A percentile compares a stretch with the other conserved stretches of the same genome.
phyloP scores from a whole-genome alignment of 1,140 invertebrate species.

The Procambarus clarkii region DNA sequence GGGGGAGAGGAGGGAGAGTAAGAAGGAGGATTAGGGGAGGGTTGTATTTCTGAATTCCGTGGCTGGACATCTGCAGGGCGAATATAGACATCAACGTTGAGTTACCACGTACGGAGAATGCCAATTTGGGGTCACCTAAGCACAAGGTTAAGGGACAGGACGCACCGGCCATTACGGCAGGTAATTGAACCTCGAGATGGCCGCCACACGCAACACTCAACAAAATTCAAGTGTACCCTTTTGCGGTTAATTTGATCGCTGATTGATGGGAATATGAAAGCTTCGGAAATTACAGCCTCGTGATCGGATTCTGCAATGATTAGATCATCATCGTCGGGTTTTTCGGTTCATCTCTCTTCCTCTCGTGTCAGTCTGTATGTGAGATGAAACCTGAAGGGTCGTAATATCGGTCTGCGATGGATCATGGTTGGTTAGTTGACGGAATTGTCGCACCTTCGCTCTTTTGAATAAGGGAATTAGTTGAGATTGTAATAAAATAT shows the following conservation, averaged over 20 bases:
- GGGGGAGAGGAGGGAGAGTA: not conserved
- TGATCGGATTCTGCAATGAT: not conserved
- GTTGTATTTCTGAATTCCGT: not conserved
- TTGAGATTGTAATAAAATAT: too few species aligned
- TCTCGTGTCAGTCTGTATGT: not conserved
- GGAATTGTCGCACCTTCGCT: not conserved
- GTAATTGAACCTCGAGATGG: not conserved
- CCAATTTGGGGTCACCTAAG: conserved; percentile 9
- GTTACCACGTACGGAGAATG: not conserved
- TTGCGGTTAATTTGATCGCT: not conserved
- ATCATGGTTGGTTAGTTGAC: not conserved
- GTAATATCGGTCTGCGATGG: not conserved
- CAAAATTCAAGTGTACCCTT: not conserved
- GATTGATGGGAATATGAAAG: not conserved
- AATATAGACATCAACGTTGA: not conserved
- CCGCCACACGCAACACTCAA: not conserved
- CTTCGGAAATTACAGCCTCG: not conserved
- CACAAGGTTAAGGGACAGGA: not conserved
- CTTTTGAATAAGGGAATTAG: not conserved
- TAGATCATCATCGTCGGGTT: not conserved
- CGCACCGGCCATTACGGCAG: not conserved
- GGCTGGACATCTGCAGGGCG: not conserved
- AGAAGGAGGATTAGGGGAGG: too few species aligned
- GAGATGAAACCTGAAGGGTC: not conserved
- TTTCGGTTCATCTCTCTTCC: not conserved